phyloP scores from a whole-genome alignment of 1,140 invertebrate species.

The Bradynema listronoti region DNA sequence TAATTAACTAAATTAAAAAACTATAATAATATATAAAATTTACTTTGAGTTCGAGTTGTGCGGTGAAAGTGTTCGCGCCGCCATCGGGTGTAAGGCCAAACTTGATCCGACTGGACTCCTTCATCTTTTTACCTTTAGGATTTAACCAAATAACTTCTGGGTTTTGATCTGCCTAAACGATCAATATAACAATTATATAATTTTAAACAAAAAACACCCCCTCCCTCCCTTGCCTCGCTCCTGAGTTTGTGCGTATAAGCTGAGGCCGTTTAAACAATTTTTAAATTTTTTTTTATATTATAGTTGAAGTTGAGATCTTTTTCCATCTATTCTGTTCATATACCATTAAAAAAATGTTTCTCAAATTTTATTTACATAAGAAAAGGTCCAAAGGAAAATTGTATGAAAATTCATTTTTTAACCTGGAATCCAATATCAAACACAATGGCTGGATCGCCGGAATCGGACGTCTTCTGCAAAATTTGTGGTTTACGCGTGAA shows the following conservation, averaged over 20 bases:
- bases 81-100: slow-evolving; percentile 48
- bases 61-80: slow-evolving; percentile 54
- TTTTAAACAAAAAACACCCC: too few relatives aligned
- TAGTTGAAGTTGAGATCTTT: not conserved
- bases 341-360: too few relatives aligned
- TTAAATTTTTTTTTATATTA: not conserved
- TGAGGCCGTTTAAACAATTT: too few relatives aligned
- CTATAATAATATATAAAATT: too few relatives aligned
- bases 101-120: slow-evolving; percentile 57
- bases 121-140: slow-evolving; percentile 58
- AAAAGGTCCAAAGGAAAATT: too few relatives aligned
- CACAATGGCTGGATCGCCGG: slow-evolving; percentile 56
- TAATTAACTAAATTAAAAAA: too few relatives aligned
- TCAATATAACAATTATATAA: too few relatives aligned
- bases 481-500: slow-evolving; percentile 58
- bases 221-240: too few relatives aligned
- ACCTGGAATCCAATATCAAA: slow-evolving; percentile 58
- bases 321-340: too few relatives aligned
- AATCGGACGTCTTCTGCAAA: slow-evolving; percentile 56
- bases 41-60: slow-evolving; percentile 57
- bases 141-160: slow-evolving; percentile 58
- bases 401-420: slow-evolving; percentile 17
- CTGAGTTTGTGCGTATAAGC: too few relatives aligned
- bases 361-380: too few relatives aligned
- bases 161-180: slow-evolving; percentile 48